Percentiles rank a stretch among this genome's conserved stretches.
These are phyloP conservation scores for Meghimatium bilineatum DNA, from an alignment of 2,888 invertebrate genomes.

Conservation along the genomic window DNA sequence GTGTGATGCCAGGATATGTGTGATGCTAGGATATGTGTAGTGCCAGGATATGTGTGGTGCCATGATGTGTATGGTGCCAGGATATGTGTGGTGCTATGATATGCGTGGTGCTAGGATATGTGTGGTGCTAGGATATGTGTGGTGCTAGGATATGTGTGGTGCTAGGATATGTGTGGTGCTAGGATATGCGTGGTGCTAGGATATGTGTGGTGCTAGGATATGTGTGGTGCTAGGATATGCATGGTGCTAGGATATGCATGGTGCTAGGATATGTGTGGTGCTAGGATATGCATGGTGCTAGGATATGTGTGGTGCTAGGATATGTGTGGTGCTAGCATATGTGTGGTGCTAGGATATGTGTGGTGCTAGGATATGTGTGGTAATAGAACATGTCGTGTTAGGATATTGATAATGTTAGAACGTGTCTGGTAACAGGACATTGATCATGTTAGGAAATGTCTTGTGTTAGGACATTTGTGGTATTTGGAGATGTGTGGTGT, in stretches of 20 bases:
- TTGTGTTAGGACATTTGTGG: neutral
- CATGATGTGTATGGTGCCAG: neutral
- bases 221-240: no score
- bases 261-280: no score
- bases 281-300: no score
- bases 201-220: no score
- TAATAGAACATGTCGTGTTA: neutral
- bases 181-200: no score
- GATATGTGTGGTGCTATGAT: neutral
- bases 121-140: neutral
- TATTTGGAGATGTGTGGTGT: neutral
- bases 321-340: neutral
- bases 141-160: neutral
- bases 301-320: no score
- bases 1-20: neutral
- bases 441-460: neutral
- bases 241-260: no score
- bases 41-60: neutral
- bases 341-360: neutral
- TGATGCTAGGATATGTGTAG: neutral
- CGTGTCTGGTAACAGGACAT: no score
- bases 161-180: neutral
- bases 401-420: neutral
- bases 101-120: no score
- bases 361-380: neutral